Base-by-base conservation (phyloP, 2,888 invertebrate species). In the Therioaphis trifolii region DNA sequence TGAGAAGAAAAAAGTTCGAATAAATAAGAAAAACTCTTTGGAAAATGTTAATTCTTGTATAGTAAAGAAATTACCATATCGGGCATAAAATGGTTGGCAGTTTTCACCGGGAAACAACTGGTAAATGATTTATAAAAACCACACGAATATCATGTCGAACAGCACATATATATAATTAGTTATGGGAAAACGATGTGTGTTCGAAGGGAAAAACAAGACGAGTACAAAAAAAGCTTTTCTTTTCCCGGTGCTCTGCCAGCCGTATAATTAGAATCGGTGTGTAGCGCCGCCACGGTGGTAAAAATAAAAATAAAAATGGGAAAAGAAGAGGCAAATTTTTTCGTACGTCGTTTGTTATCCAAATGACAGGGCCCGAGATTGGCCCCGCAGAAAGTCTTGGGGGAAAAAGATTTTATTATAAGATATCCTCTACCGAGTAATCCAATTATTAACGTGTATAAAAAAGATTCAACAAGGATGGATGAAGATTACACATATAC, bases 351-450 rank as follows among this genome's bases (percentile, higher is more conserved):
- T 82, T 82, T 82, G 82, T 82, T 82, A 82, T 82, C 82, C 82
- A 82, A 82, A 82, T 82, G 82, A 82, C 82, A 82, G 82, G 82
- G 82, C 82, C 82, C 82, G 82, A 82, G 72, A 82, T 82, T 82
- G 82, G 82, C 78, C 78, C 52, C 68, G 78, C 49, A 35, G 63
- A 43, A 72, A 82, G 82, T 82, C 82, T 82, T 82, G 46, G 72
- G 80, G 82, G 82, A 82, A 82, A 82, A 82, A 82, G 71, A 82
- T 82, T 82, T 82, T 82, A 82, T 82, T 82, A 82, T 82, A 82
- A 82, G 82, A 82, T 74, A 72, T 49, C 82, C 61, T 71, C 43
- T 61, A 61, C 71, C 58, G 71, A 43, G 82, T 82, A 82, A 82
- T 82, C 82, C 82, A 82, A 82, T 82, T 82, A 82, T 82, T 82